Evolutionary conservation across 2,888 invertebrate species (phyloP), one percentile per base, ranked within the genome.

Genomic region (Mythimna albipuncta): DNA sequence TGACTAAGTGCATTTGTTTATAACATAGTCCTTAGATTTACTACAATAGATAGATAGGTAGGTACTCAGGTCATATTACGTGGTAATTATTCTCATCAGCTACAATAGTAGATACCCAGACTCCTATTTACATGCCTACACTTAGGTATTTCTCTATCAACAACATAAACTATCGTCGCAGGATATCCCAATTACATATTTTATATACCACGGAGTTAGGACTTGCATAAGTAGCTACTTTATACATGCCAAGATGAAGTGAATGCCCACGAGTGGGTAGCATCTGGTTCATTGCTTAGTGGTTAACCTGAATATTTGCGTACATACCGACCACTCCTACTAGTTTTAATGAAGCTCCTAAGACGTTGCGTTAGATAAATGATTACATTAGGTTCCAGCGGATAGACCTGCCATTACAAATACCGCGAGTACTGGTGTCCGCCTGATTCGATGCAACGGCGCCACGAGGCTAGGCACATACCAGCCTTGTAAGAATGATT

Each of bases 281-380:
- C n/a, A 35, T 57, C 52, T 26, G 62, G 44, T 35, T 77, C 41
- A 52, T 57, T 69, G 52, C 26, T 10, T 54, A 54, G 4, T 57
- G 19, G 70, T 44, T 63, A 63, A 78, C 50, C 74, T 79, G 26
- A 64, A 72, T 79, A 64, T 50, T 64, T 50, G 54, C n/a, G 41
- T 41, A 41, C 63, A 72, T 72, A 16, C 79, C 72, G 54, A 61
- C 79, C 59, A 10, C 79, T 77, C 78, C 73, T 44, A 73, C 73
- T 38, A 61, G 64, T 64, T 79, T 50, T 64, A 79, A 76, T 72
- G 21, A 79, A 47, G 63, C 44, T 54, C 35, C 21, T 32, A 41
- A 44, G 59, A 50, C 41, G 16, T 19, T 13, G 47, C 50, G 19
- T 38, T 13, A 47, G 16, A 16, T 19, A 41, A 50, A 55, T 52